Base-by-base conservation (phyloP, 2,888 invertebrate species). In the Morpho deidamia region DNA sequence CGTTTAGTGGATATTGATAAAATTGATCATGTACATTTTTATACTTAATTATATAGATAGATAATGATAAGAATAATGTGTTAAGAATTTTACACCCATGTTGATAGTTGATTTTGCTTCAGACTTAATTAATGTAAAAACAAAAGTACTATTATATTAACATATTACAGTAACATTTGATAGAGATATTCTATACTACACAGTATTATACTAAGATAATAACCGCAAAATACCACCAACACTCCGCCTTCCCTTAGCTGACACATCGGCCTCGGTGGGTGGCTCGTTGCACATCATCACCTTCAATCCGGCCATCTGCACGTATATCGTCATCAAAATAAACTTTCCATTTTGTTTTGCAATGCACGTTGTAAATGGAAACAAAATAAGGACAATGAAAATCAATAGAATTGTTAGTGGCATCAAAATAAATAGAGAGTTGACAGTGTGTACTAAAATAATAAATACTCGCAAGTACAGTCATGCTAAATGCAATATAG, bases 361-460 rank as follows among this genome's bases (percentile, higher is more conserved):
- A 87, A 86, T 67, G 62, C 65, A 45, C 64, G 50, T 66, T 71
- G 73, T 76, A 73, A 77, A 81, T 78, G 70, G 70, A 70, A 69
- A 64, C 68, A 67, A 66, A 81, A 81, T 80, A 83, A 80, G 78
- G 77, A 83, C 78, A 76, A 80, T 75, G 70, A 74, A 78, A 78
- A 80, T 76, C 75, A 79, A 78, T 77, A 68, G 78, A 70, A 81
- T 81, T 82, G 78, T 81, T 77, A 76, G 71, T 73, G 63, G 70
- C 69, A 78, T 76, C 78, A 78, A 81, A 82, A 82, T 81, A 83
- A 87, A 86, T 85, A 87, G 86, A 88, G 86, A 87, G 87, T 75
- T 70, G 68, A 60, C 61, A 65, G 62, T 68, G 65, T 67, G 67
- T 67, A 67, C 61, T 52, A 66, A 63, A 70, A 51, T 59, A 64